Conservation (phyloP, 2,888 invertebrate genomes). For the Dyspetes luteomarginatus region DNA sequence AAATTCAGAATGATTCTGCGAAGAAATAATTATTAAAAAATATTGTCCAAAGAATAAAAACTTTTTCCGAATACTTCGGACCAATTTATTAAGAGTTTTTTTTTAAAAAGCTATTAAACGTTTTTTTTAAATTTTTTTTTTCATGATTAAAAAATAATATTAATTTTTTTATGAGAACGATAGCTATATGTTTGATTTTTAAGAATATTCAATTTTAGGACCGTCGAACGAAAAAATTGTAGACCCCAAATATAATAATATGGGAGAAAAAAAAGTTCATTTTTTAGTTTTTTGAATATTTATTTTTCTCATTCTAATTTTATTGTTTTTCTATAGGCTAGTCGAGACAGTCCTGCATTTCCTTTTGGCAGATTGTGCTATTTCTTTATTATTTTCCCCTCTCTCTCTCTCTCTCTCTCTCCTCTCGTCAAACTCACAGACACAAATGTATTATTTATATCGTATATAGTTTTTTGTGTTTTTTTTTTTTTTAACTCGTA, state of each 20-base stretch:
- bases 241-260: not conserved
- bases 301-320: slow-evolving; percentile 24
- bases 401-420: too few species aligned
- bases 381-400: not conserved
- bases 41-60: too few species aligned
- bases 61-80: too few species aligned
- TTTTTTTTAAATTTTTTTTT: too few species aligned
- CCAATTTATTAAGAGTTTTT: too few species aligned
- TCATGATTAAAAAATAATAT: too few species aligned
- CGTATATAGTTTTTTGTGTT: slow-evolving; percentile 34
- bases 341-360: slow-evolving; percentile 11
- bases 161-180: not conserved
- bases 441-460: slow-evolving; percentile 40
- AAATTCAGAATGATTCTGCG: too few species aligned
- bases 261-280: not conserved
- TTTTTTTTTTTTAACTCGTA: slow-evolving; percentile 25
- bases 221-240: not conserved
- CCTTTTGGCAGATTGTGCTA: slow-evolving; percentile 21
- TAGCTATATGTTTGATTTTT: not conserved
- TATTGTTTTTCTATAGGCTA: slow-evolving; percentile 35
- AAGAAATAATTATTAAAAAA: too few species aligned
- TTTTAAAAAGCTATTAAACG: too few species aligned
- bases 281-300: not conserved
- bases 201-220: not conserved
- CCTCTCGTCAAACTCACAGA: slow-evolving; percentile 15